Base-by-base conservation (phyloP, 1,140 invertebrate species). In the Drosophila insularis region DNA sequence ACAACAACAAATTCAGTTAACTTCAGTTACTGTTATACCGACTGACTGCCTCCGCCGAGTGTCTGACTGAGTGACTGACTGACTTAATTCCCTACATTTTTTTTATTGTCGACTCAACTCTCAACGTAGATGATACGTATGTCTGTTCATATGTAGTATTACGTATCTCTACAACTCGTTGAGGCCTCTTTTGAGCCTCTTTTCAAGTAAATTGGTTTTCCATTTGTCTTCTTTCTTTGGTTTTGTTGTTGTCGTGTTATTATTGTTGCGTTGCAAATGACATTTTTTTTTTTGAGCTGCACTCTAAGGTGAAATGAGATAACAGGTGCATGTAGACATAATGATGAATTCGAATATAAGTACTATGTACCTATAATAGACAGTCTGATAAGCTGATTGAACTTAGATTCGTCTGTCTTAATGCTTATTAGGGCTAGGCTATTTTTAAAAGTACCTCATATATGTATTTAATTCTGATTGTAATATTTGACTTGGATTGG, bases 11-110 rank as follows among this genome's bases (percentile, higher is more conserved):
- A 86, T 87, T 82, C 84, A 87, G 82, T 87, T 87, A 81, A 86
- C 81, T 87, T 87, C 27, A 27, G 27, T 27, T 78, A 86, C 74
- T 86, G 81, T 81, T 81, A 82, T 84, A 84, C 77, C 27, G 27
- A 78, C 72, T 21, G 14, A 46, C 43, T 50, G 43, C 17, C 43
- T 21, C 17, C 1, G 4, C 17, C 1, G 4, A 37, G 14, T 37
- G 17, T 58, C 17, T 50, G 17, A 11, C 17, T 21, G 14, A 77
- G 67, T 79, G 71, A 74, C 76, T 84, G 82, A 71, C 80, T 87
- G 82, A 89, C 84, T 89, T 87, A 87, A 87, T 87, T 89, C 80
- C 84, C 85, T 84, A 89, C 76, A 86, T 86, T 81, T 69, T 86
- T 86, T 81, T 69, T 59, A 59, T 68, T 68, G 10, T 11, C 32